Base-by-base conservation (phyloP, 64 coral and sea anemone species). In the Dendrophyllia cribrosa region DNA sequence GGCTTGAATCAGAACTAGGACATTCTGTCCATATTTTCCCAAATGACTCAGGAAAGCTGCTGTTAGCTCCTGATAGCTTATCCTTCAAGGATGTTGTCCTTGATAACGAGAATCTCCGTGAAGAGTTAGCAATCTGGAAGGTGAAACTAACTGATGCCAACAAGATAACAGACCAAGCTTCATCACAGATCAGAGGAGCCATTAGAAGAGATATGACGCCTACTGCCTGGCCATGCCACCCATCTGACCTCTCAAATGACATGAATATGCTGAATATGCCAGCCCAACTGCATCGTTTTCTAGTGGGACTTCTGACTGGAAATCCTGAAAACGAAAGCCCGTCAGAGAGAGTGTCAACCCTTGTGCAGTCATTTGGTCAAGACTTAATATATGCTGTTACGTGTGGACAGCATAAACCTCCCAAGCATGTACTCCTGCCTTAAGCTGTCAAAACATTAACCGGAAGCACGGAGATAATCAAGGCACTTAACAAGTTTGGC, bases 351-450 rank as follows among this genome's bases (percentile, higher is more conserved):
- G 88, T 63, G 46, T 79, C 58, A 88, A 91, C 34, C 10, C 89
- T 91, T 56, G 76, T 91, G 24, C 59, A 90, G 51, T 90, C 88
- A 49, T 90, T 90, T 82, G 88, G 66, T 44, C 88, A 90, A 74
- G 88, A 90, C 79, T 34, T 90, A 23, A 72, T 90, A 43, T 81
- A 90, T 79, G 88, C 88, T 52, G 75, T 79, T 25, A 77, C 88
- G 70, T 59, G 77, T 24, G 77, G 76, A 43, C 60, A 73, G 44
- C 63, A 82, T 70, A 91, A 91, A 50, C 75, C 88, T n/a, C 88
- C 88, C 44, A 91, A 91, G 59, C 88, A 91, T 55, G 66, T 91
- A 5, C 88, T 91, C 45, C 76, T 91, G n/a, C 88, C 88, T 49
- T 61, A 90, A 80, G 88, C 77, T 58, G 63, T 91, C 55, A 89